phyloP scores from a whole-genome alignment of 2,113 vertebrate genomes.

The Mormyrus iriodes region DNA sequence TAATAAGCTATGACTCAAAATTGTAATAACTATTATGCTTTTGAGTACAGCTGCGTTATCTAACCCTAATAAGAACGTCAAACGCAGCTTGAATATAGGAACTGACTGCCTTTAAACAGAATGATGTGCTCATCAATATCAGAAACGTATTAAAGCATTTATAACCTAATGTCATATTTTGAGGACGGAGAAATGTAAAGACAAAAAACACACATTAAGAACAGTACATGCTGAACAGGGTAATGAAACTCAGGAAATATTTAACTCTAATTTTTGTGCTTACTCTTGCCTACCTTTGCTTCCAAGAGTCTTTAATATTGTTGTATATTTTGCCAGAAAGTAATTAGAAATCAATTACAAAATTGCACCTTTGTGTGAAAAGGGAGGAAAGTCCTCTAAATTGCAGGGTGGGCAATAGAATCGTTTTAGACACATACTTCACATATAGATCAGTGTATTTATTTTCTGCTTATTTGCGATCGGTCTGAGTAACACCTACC shows the following conservation, averaged over 20 bases:
- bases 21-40: background rate
- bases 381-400: constrained; percentile 59
- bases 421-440: constrained; percentile 52
- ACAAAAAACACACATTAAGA: background rate
- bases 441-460: background rate
- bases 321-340: constrained; percentile 60
- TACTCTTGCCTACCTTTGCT: background rate
- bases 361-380: constrained; percentile 53
- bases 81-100: background rate
- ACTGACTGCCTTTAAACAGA: background rate
- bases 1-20: background rate
- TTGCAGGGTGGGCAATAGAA: constrained; percentile 56
- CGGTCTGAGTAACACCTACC: constrained; percentile 3
- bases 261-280: background rate
- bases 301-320: constrained; percentile 6
- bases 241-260: background rate
- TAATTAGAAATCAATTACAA: constrained; percentile 61
- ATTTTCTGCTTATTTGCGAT: background rate
- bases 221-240: background rate
- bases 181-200: background rate
- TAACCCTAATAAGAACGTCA: background rate
- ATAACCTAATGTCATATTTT: background rate
- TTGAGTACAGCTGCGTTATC: background rate
- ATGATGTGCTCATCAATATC: background rate
- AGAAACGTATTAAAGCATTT: background rate